phyloP scores from a whole-genome alignment of 2,113 vertebrate species.

The Sterrhoptilus dennistouni region DNA sequence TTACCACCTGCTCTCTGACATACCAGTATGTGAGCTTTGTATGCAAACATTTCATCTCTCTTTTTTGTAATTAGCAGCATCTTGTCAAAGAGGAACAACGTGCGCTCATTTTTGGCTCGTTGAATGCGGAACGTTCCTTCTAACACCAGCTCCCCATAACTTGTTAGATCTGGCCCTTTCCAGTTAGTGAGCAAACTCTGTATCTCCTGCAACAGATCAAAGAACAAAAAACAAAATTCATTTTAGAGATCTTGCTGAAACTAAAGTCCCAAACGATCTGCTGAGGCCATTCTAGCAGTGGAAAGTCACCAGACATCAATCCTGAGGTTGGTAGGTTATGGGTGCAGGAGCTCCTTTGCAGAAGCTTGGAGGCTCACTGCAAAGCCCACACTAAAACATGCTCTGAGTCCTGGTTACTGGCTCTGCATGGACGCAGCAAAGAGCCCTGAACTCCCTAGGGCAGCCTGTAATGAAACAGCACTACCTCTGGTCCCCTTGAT shows the following conservation, averaged over 20 bases:
- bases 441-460: not conserved
- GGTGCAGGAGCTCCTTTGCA: no score
- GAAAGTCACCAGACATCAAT: not conserved
- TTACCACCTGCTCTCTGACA: not conserved
- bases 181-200: constrained; percentile 97
- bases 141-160: constrained; percentile 93
- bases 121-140: constrained; percentile 97
- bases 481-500: not conserved
- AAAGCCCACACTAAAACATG: not conserved
- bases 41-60: constrained; percentile 90
- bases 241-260: not conserved
- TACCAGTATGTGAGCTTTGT: constrained; percentile 98
- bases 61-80: constrained; percentile 96
- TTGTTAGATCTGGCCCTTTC: constrained; percentile 96
- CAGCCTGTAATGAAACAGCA: not conserved
- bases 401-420: not conserved
- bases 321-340: not conserved
- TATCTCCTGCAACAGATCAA: constrained; percentile 84
- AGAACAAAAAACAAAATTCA: not conserved
- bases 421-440: not conserved
- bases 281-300: not conserved
- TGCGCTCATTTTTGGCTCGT: constrained; percentile 95
- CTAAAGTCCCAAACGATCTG: not conserved
- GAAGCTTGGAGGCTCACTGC: not conserved
- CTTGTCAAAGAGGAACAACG: constrained; percentile 94